These are phyloP conservation scores for Eubasilissa splendida DNA, from an alignment of 2,888 invertebrate species.

Conservation along the genomic window DNA sequence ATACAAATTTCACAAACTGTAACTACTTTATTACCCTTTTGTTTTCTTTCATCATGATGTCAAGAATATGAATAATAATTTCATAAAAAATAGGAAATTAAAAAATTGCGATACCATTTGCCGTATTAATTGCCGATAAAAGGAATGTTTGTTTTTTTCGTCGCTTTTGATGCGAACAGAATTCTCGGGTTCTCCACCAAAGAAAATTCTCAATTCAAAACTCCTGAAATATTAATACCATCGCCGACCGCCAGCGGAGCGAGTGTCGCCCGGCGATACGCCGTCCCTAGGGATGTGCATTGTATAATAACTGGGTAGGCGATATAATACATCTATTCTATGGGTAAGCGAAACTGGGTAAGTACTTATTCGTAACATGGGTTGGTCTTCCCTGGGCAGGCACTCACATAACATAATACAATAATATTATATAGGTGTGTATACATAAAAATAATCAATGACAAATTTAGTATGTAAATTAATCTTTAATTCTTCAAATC, in stretches of 20 bases:
- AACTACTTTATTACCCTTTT: too few species aligned
- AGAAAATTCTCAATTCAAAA: conserved; percentile 23
- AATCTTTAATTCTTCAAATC: too few species aligned
- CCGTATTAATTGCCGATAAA: too few species aligned
- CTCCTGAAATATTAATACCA: conserved; percentile 25
- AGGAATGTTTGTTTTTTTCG: too few species aligned
- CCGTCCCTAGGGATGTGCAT: conserved; percentile 30
- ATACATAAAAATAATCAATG: too few species aligned
- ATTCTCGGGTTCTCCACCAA: neutral
- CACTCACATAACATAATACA: neutral
- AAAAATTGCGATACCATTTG: too few species aligned
- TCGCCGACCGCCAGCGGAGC: conserved; percentile 5
- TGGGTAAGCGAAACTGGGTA: conserved; percentile 25
- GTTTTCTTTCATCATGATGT: too few species aligned
- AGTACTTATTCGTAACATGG: neutral
- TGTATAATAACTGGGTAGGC: neutral
- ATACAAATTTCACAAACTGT: too few species aligned
- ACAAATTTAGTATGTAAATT: too few species aligned
- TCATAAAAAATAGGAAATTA: too few species aligned
- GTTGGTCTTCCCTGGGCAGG: neutral
- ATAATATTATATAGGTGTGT: neutral
- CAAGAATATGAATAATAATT: too few species aligned
- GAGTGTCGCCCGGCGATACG: conserved; percentile 41
- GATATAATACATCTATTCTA: conserved; percentile 16
- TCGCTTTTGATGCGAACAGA: neutral